Evolutionary conservation across 2,113 vertebrate genomes (phyloP).

Genomic region (Chloebia gouldiae): DNA sequence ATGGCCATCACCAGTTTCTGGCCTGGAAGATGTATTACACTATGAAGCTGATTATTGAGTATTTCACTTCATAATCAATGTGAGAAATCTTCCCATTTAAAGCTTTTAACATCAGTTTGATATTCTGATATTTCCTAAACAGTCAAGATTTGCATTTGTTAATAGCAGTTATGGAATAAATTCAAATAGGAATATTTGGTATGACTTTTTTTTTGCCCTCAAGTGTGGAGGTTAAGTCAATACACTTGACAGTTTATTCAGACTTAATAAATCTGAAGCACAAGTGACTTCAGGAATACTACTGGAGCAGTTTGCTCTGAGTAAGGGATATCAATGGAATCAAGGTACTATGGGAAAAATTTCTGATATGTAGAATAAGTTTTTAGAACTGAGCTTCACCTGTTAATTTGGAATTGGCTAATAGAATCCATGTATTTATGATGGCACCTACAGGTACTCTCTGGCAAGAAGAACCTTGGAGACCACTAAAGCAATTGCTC

Average conservation of each 20-base stretch:
- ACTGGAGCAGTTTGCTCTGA: neutral
- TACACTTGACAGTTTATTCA: neutral
- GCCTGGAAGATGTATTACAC: neutral
- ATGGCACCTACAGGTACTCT: neutral
- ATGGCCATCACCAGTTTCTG: neutral
- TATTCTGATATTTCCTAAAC: neutral
- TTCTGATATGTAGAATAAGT: accelerated
- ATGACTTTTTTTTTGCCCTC: neutral
- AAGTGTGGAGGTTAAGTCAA: neutral
- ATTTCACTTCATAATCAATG: neutral
- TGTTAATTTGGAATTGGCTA: neutral
- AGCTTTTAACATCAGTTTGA: neutral
- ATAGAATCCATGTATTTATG: neutral
- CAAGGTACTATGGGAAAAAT: neutral
- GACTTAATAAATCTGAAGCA: neutral
- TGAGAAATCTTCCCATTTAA: neutral
- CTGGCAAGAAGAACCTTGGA: neutral
- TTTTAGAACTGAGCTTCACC: neutral
- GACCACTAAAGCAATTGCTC: neutral
- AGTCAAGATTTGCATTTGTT: neutral
- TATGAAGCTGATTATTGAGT: neutral
- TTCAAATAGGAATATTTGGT: constrained; percentile 14
- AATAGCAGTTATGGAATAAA: neutral
- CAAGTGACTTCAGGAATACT: neutral
- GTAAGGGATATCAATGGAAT: neutral